Percentiles rank a stretch among this genome's conserved stretches.
These are phyloP conservation scores for Chrysomela aeneicollis DNA, from an alignment of 2,888 invertebrate genomes.

Conservation along the genomic window DNA sequence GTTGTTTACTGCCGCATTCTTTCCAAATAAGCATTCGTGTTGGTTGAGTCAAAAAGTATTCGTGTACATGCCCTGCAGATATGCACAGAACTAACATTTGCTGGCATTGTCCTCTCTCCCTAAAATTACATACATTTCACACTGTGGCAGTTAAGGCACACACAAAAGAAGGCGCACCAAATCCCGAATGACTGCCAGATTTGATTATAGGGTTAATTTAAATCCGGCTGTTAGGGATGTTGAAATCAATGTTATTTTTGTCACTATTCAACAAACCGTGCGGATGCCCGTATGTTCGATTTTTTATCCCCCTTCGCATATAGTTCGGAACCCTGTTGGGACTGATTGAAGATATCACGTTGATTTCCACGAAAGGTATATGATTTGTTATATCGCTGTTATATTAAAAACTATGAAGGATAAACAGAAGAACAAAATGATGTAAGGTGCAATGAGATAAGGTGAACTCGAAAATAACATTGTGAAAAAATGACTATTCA, in stretches of 20 bases:
- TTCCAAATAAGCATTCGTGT: no score
- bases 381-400: no score
- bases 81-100: background rate
- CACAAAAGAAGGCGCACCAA: slow-evolving; percentile 39
- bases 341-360: no score
- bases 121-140: slow-evolving; percentile 4
- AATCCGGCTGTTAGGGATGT: slow-evolving; percentile 41
- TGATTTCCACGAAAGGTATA: no score
- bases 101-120: background rate
- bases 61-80: background rate
- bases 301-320: slow-evolving; percentile 3
- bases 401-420: no score
- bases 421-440: no score
- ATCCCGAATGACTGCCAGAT: slow-evolving; percentile 43
- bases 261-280: background rate
- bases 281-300: slow-evolving; percentile 16
- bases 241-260: slow-evolving; percentile 35
- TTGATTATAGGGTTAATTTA: slow-evolving; percentile 50
- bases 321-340: background rate
- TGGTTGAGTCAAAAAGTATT: no score
- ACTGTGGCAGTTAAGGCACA: slow-evolving; percentile 11
- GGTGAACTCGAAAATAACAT: no score
- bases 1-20: no score
- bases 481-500: no score
- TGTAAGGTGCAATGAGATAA: no score